Conservation (phyloP, 2,113 vertebrate genomes). For the Polypterus senegalus region DNA sequence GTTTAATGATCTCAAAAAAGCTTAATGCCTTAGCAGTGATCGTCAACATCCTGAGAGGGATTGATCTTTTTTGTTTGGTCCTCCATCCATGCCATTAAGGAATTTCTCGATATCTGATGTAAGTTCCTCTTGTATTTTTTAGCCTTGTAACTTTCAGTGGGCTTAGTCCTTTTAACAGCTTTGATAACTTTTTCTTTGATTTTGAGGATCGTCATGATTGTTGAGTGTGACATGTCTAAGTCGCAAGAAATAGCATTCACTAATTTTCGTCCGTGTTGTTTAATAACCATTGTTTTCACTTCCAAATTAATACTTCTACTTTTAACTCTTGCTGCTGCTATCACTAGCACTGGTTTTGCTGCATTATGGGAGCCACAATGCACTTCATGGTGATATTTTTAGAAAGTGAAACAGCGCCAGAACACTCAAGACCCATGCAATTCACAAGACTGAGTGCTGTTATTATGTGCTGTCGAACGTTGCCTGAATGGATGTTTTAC, state of each 20-base stretch:
- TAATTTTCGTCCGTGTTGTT: conserved; percentile 1
- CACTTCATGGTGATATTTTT: no score
- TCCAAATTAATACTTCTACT: conserved; percentile 9
- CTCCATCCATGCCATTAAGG: conserved; percentile 3
- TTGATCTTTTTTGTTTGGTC: conserved; percentile 3
- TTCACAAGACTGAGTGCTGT: no score
- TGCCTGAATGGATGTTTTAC: no score
- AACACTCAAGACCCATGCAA: no score
- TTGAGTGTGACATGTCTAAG: conserved; percentile 7
- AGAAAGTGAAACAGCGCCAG: no score
- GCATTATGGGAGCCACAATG: no score
- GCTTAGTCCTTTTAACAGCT: conserved; percentile 4
- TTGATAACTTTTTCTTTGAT: conserved; percentile 5
- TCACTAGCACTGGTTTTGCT: no score
- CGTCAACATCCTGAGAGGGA: background rate
- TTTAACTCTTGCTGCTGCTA: no score
- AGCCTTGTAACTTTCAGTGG: conserved; percentile 10
- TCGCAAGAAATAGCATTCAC: conserved; percentile 5
- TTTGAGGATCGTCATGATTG: conserved; percentile 10
- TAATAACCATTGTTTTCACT: conserved; percentile 9
- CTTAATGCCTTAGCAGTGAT: conserved; percentile 3
- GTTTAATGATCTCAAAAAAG: conserved; percentile 4
- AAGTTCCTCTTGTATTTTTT: background rate
- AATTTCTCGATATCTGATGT: conserved; percentile 2
- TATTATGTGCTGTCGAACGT: no score